phyloP scores from a whole-genome alignment of 2,888 invertebrate genomes.

The Melangyna quadrimaculata region DNA sequence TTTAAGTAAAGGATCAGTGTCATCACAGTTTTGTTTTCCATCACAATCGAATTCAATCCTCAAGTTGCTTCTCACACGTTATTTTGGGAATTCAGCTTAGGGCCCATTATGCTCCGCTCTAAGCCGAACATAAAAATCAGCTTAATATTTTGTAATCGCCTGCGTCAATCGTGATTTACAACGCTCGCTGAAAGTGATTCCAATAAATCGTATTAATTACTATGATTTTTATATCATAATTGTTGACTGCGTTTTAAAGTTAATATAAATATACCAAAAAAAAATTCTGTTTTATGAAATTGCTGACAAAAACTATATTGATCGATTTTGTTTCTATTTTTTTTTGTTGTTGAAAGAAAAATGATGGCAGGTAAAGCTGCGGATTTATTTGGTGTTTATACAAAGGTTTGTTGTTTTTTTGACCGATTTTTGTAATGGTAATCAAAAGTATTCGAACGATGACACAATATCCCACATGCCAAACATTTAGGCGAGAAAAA shows the following conservation, averaged over 20 bases:
- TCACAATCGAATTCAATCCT: conserved; percentile 8
- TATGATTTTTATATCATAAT: conserved; percentile 11
- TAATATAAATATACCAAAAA: background rate
- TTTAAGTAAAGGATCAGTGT: conserved; percentile 49
- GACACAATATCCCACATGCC: conserved; percentile 32
- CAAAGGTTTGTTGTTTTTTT: conserved; percentile 16
- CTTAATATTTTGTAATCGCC: conserved; percentile 16
- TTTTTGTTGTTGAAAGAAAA: background rate
- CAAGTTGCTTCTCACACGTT: conserved; percentile 29
- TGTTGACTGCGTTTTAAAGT: conserved; percentile 5
- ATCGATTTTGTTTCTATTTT: conserved; percentile 16
- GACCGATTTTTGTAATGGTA: conserved; percentile 37
- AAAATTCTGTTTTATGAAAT: conserved; percentile 23
- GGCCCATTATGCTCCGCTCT: conserved; percentile 42
- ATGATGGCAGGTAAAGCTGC: background rate
- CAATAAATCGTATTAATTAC: conserved; percentile 33
- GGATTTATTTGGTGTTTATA: conserved; percentile 4
- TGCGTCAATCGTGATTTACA: conserved; percentile 16
- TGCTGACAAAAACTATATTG: conserved; percentile 35
- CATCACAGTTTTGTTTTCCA: conserved; percentile 14
- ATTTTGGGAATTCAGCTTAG: conserved; percentile 5
- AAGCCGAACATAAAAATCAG: conserved; percentile 12
- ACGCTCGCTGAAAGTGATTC: background rate
- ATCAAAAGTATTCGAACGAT: conserved; percentile 41
- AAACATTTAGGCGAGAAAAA: background rate